phyloP scores from a whole-genome alignment of 2,797 vertebrate species.

The Xerus rutilus region DNA sequence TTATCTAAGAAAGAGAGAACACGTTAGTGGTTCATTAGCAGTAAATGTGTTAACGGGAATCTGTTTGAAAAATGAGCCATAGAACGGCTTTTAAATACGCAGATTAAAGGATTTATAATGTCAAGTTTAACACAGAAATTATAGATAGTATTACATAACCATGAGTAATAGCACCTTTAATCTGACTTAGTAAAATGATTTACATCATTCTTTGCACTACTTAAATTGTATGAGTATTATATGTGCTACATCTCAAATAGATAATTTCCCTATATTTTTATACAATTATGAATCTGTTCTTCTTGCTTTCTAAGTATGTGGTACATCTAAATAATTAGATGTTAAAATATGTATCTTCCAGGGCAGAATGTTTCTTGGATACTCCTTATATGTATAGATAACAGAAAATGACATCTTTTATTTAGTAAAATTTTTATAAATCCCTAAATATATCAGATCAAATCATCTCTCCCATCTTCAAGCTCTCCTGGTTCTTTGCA shows the following conservation, averaged over 20 bases:
- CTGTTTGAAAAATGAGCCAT: conserved; percentile 96
- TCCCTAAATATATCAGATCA: neutral
- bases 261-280: conserved; percentile 53
- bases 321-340: conserved; percentile 78
- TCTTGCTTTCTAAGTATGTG: conserved; percentile 73
- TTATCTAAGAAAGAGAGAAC: conserved; percentile 94
- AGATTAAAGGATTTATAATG: conserved; percentile 99
- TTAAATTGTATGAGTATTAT: conserved; percentile 79
- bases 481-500: neutral
- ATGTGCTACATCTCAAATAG: conserved; percentile 51
- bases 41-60: conserved; percentile 94
- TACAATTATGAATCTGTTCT: conserved; percentile 49
- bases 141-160: conserved; percentile 90
- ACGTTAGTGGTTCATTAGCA: conserved; percentile 93
- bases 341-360: conserved; percentile 77
- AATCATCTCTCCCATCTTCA: neutral
- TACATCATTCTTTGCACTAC: conserved; percentile 80
- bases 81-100: conserved; percentile 94
- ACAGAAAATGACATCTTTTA: conserved; percentile 6
- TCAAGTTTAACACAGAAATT: conserved; percentile 97
- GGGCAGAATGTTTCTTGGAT: conserved; percentile 46
- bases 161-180: conserved; percentile 92
- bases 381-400: conserved; percentile 9
- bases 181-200: conserved; percentile 90
- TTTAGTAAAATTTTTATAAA: conserved; percentile 56